These are phyloP conservation scores for Bryconaethiops microstoma DNA, from an alignment of 2,797 vertebrate genomes.

Conservation along the genomic window DNA sequence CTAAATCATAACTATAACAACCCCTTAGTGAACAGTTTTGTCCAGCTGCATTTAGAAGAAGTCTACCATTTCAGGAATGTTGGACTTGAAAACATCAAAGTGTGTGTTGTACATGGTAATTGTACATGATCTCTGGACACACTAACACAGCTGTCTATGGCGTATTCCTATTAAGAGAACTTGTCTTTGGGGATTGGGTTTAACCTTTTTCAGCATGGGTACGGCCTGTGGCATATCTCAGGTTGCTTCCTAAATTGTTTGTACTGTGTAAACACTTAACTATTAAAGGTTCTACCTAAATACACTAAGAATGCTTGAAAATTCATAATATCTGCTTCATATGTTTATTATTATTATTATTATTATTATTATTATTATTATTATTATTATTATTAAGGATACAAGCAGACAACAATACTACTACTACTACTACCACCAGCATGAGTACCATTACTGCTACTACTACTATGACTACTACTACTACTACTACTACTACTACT, in stretches of 20 bases:
- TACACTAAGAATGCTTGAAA: neutral
- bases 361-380: neutral
- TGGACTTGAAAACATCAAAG: neutral
- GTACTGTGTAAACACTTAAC: neutral
- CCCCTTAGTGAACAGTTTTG: neutral
- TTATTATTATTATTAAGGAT: no score
- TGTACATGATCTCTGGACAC: slow-evolving; percentile 10
- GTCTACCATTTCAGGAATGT: neutral
- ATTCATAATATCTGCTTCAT: neutral
- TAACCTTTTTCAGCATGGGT: slow-evolving; percentile 19
- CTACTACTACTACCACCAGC: no score
- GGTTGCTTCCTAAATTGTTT: neutral
- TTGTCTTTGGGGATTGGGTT: slow-evolving; percentile 10
- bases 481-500: no score
- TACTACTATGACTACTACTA: no score
- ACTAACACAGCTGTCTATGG: slow-evolving; percentile 15
- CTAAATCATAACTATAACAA: no score
- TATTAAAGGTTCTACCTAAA: neutral
- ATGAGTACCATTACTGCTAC: no score
- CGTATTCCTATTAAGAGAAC: slow-evolving; percentile 10
- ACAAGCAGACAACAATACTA: no score
- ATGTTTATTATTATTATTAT: neutral
- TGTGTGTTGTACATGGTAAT: slow-evolving; percentile 15
- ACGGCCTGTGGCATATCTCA: slow-evolving; percentile 4
- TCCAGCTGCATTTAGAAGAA: neutral